A percentile compares a stretch with the other conserved stretches of the same genome.
Evolutionary conservation across 2,113 vertebrate species (phyloP).

Genomic region (Accipiter cooperii): DNA sequence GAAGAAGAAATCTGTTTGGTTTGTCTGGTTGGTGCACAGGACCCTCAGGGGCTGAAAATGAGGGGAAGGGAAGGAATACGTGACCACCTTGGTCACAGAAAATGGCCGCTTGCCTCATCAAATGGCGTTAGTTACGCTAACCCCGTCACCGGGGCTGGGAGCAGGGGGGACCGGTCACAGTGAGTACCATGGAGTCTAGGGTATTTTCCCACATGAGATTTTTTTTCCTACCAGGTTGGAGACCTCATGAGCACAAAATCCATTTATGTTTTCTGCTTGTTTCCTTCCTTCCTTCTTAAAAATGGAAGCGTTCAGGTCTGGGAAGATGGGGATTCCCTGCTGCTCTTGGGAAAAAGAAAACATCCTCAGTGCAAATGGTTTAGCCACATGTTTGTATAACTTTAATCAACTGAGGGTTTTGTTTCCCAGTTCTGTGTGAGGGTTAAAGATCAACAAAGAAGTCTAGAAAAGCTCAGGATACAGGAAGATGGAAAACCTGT

Average conservation of each 20-base stretch:
- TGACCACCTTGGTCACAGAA: not conserved
- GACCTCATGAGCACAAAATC: not conserved
- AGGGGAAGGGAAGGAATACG: not conserved
- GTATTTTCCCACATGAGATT: not conserved
- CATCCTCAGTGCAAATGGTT: not conserved
- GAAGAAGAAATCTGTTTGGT: not conserved
- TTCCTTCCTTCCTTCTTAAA: not conserved
- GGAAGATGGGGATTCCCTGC: not conserved
- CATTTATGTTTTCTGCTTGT: not conserved
- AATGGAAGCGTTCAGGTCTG: not conserved
- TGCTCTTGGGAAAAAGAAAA: not conserved
- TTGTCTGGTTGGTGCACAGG: not conserved
- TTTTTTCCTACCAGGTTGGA: not conserved
- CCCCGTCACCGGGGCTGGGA: accelerated
- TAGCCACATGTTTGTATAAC: not conserved
- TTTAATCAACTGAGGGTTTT: not conserved
- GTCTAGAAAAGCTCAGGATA: not conserved
- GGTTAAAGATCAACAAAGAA: not conserved
- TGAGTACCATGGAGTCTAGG: no score
- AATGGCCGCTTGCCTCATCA: not conserved
- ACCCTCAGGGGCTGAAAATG: not conserved
- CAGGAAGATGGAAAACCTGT: not conserved
- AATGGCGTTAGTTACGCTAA: no score
- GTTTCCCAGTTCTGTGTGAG: not conserved
- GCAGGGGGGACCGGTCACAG: no score